Evolutionary conservation across 2,888 invertebrate species (phyloP).

Genomic region (Lathronympha strigana): DNA sequence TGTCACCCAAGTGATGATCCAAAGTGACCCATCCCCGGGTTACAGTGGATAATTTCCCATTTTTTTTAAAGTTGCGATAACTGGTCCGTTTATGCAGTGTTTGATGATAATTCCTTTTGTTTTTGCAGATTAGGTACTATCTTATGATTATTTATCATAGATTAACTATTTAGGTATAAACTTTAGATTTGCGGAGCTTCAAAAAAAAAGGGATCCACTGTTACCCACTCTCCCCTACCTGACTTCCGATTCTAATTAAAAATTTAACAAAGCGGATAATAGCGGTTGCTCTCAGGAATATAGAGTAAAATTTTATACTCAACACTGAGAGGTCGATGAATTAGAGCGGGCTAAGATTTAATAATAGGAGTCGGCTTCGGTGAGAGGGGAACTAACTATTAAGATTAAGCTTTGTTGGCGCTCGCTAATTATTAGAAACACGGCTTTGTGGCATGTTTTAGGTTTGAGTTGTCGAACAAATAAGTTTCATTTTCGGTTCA

Average conservation of each 20-base stretch:
- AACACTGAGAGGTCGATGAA: slow-evolving; percentile 44
- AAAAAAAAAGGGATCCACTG: no score
- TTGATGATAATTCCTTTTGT: no score
- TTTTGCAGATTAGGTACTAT: no score
- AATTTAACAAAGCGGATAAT: slow-evolving; percentile 74
- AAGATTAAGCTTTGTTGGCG: slow-evolving; percentile 37
- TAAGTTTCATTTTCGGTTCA: background rate
- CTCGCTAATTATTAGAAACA: slow-evolving; percentile 29
- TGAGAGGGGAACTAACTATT: slow-evolving; percentile 39
- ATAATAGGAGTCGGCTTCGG: slow-evolving; percentile 42
- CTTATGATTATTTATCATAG: no score
- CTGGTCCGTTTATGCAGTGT: no score
- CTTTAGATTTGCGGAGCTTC: no score
- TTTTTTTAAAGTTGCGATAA: no score
- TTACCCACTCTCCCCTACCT: no score
- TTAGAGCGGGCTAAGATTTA: slow-evolving; percentile 45
- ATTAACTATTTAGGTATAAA: no score
- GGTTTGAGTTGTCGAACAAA: background rate
- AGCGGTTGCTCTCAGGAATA: slow-evolving; percentile 58
- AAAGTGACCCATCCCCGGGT: no score
- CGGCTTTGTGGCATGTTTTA: slow-evolving; percentile 15
- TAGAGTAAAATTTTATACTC: slow-evolving; percentile 56
- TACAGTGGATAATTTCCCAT: no score
- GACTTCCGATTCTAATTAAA: slow-evolving; percentile 78
- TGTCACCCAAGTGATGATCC: no score